Evolutionary conservation across 2,797 vertebrate genomes (phyloP), one percentile per base, ranked within the genome.

Genomic region (Cheirogaleus major): DNA sequence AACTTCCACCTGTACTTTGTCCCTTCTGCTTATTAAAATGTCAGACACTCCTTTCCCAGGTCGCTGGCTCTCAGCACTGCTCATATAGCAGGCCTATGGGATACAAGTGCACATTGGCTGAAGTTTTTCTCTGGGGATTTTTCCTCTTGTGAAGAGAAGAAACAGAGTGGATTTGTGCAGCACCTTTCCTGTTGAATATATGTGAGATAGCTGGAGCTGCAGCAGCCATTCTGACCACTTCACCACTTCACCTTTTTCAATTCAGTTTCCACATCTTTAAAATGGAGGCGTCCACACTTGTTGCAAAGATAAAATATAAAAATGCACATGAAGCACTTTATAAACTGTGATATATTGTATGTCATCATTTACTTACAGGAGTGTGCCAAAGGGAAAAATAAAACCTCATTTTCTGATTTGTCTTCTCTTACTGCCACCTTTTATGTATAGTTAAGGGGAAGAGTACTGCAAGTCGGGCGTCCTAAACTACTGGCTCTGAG

Each of bases 231-330:
- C 63, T 65, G 63, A 65, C 63, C 7, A 65, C 63, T 65, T 65
- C 63, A 65, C 32, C 63, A 65, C 15, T 65, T 65, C 17, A n/a
- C 88, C 35, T 35, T 92, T 93, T 95, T 88, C 14, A 93, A 63
- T 20, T 78, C 55, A 72, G 17, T 48, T 91, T 70, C 55, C 35
- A 1, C 2, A 67, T 30, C 79, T 91, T 38, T n/a, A 80, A 79
- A 91, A 85, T 8, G 20, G 50, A 85, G 43, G 27, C 48, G 89
- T 50, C 43, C 14, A 30, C 27, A 32, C 23, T 32, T 83, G 27
- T 35, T 57, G 43, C 65, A 52, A 93, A 95, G 81, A 91, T 55
- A 73, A 96, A 90, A 69, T 61, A 17, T 63, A 73, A 72, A 95
- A 55, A 35, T 41, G 18, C 35, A 65, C 0, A 5, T 6, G 9